Conservation (phyloP, 2,888 invertebrate species). For the Nineta flava region DNA sequence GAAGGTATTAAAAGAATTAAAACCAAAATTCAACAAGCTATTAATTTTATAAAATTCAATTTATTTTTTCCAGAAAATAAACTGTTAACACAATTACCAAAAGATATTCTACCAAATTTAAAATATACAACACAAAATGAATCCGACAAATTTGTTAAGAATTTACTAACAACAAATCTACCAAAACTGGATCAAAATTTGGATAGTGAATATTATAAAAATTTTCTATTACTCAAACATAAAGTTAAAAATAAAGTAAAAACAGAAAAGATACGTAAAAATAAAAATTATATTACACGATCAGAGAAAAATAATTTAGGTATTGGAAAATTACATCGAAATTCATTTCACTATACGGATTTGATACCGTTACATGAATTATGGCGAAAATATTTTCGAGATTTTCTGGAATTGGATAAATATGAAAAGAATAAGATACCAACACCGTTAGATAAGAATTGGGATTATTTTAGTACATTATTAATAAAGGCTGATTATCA, state of each 20-base stretch:
- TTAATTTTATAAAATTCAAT: neutral
- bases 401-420: conserved; percentile 35
- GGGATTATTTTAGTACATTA: conserved; percentile 35
- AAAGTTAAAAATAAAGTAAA: conserved; percentile 19
- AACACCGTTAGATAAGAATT: conserved; percentile 21
- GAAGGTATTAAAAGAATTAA: no score
- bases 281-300: conserved; percentile 30
- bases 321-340: conserved; percentile 37
- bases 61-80: neutral
- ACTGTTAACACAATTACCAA: no score
- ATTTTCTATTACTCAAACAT: neutral
- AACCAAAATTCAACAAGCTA: no score
- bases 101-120: neutral
- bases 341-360: conserved; percentile 39
- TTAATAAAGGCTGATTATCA: conserved; percentile 40
- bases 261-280: neutral
- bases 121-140: neutral
- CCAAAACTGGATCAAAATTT: conserved; percentile 2
- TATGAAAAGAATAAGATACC: conserved; percentile 11
- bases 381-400: conserved; percentile 49
- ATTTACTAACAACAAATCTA: neutral
- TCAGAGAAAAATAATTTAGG: conserved; percentile 40
- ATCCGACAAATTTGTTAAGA: neutral
- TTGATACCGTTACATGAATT: conserved; percentile 41
- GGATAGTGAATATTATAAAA: neutral